A percentile compares a stretch with the other conserved stretches of the same genome.
These are phyloP conservation scores for Atherix ibis DNA, from an alignment of 2,888 invertebrate genomes.

Conservation along the genomic window DNA sequence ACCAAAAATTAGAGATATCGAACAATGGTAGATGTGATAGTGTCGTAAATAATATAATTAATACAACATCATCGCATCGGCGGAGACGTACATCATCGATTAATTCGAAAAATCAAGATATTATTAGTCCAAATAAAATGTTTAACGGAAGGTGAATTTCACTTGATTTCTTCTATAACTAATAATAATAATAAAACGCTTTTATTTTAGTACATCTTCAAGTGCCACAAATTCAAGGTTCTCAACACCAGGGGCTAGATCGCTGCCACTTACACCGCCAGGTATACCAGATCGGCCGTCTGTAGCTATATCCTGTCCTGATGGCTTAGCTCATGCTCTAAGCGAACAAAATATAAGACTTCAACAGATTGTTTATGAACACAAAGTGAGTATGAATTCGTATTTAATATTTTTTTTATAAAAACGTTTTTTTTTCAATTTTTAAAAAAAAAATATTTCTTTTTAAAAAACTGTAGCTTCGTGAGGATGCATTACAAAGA, in stretches of 20 bases:
- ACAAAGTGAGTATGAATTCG: conserved; percentile 41
- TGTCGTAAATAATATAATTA: conserved; percentile 3
- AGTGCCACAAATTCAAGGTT: conserved; percentile 22
- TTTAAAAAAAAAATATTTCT: conserved; percentile 7
- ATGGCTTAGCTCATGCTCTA: conserved; percentile 31
- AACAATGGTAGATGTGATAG: conserved; percentile 21
- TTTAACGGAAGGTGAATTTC: conserved; percentile 19
- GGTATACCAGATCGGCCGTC: conserved; percentile 28
- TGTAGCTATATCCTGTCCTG: conserved; percentile 28
- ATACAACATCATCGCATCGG: conserved; percentile 13
- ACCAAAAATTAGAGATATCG: conserved; percentile 23
- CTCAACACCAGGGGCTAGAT: conserved; percentile 24
- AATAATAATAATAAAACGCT: not conserved
- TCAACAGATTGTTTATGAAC: conserved; percentile 65
- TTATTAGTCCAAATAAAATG: conserved; percentile 17
- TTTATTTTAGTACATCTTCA: conserved; percentile 9
- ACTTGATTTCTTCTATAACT: not conserved
- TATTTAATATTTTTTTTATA: not conserved
- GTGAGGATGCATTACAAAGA: conserved; percentile 59
- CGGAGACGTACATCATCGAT: conserved; percentile 25
- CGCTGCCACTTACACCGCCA: conserved; percentile 39
- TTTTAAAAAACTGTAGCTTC: conserved; percentile 38
- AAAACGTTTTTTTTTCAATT: conserved; percentile 4
- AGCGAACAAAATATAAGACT: conserved; percentile 41
- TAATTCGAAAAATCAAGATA: conserved; percentile 22